phyloP scores from a whole-genome alignment of 2,888 invertebrate species.

The Cephus spinipes region DNA sequence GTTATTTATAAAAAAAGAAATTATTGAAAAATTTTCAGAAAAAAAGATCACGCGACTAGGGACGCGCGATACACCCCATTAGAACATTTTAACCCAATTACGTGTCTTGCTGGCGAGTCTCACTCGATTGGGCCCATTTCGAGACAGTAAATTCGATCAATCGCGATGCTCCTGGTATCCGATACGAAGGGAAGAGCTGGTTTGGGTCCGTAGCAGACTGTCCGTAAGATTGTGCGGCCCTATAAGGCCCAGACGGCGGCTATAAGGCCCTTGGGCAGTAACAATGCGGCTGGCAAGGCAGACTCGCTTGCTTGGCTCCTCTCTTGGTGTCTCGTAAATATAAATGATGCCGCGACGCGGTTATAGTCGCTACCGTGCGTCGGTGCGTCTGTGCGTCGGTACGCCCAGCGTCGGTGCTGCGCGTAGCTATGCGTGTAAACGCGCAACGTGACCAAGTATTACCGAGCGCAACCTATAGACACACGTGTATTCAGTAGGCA shows the following conservation, averaged over 20 bases:
- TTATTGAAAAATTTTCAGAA: not conserved
- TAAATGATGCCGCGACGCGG: constrained; percentile 64
- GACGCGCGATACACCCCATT: not conserved
- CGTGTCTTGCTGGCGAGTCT: constrained; percentile 25
- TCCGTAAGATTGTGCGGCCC: constrained; percentile 44
- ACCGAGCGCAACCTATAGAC: not conserved
- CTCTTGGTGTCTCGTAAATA: constrained; percentile 61
- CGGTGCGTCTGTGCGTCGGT: constrained; percentile 35
- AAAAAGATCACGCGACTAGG: not conserved
- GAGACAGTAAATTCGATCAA: constrained; percentile 46
- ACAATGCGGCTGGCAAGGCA: constrained; percentile 49
- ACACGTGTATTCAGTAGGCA: not conserved
- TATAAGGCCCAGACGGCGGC: constrained; percentile 57
- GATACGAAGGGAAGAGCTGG: not conserved
- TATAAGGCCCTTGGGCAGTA: constrained; percentile 54
- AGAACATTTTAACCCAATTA: constrained; percentile 38
- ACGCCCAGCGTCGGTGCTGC: constrained; percentile 12
- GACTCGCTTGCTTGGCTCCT: constrained; percentile 31
- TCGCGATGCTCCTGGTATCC: constrained; percentile 36
- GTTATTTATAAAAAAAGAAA: not conserved
- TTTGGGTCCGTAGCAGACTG: constrained; percentile 1
- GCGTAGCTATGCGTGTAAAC: not conserved
- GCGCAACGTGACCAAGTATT: not conserved
- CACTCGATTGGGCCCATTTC: constrained; percentile 17
- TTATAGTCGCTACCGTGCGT: constrained; percentile 61